A percentile compares a stretch with the other conserved stretches of the same genome.
These are phyloP conservation scores for Perca schrenkii DNA, from an alignment of 2,113 vertebrate species.

Conservation along the genomic window DNA sequence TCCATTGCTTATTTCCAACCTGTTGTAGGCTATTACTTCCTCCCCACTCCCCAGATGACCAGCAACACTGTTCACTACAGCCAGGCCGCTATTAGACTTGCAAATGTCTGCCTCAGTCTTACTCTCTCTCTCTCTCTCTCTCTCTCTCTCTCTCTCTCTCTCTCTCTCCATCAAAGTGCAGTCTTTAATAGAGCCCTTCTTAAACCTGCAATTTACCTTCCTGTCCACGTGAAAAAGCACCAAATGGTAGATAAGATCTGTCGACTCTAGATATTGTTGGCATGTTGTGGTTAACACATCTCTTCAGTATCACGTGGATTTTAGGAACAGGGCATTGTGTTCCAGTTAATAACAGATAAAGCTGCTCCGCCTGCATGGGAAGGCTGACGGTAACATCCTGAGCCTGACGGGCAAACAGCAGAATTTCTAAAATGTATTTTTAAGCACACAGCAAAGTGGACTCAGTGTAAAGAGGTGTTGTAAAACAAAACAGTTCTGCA, in stretches of 20 bases:
- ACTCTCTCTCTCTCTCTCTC: conserved; percentile 39
- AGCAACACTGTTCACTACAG: conserved; percentile 70
- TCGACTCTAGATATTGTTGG: conserved; percentile 11
- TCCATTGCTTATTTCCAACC: conserved; percentile 57
- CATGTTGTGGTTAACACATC: conserved; percentile 30
- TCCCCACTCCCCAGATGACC: conserved; percentile 45
- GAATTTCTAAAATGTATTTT: neutral
- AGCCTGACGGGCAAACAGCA: neutral
- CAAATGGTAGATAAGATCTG: conserved; percentile 32
- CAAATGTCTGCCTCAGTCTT: conserved; percentile 56
- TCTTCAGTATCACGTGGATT: conserved; percentile 9
- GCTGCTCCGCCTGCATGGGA: neutral
- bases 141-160: neutral
- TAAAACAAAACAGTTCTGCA: neutral
- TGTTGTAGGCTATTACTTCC: conserved; percentile 57
- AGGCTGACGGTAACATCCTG: neutral
- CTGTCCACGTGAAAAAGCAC: conserved; percentile 29
- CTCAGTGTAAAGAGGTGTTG: neutral
- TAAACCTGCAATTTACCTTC: conserved; percentile 60
- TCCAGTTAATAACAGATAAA: neutral
- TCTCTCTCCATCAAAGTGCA: conserved; percentile 44
- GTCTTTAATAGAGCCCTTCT: conserved; percentile 53
- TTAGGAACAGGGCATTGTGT: neutral
- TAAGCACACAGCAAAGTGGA: neutral
- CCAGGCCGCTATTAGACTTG: conserved; percentile 71